Percentiles rank a stretch among this genome's conserved stretches.
These are phyloP conservation scores for Steinernema feltiae DNA, from an alignment of 1,140 invertebrate genomes.

Conservation along the genomic window DNA sequence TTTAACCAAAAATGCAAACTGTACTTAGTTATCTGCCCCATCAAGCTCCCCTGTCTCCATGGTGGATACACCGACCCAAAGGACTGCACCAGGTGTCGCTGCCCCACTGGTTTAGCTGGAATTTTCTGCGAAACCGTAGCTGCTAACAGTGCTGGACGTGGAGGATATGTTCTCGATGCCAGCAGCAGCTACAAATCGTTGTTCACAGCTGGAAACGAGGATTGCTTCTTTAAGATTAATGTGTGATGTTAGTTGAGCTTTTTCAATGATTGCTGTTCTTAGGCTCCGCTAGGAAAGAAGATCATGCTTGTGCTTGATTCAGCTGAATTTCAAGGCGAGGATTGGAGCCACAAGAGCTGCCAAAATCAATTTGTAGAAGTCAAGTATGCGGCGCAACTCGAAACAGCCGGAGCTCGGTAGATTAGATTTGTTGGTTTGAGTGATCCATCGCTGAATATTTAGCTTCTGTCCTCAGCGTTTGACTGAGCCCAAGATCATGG, in stretches of 20 bases:
- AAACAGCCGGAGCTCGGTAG: not conserved
- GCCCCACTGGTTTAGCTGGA: not conserved
- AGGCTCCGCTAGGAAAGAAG: not conserved
- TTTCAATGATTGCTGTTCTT: not conserved
- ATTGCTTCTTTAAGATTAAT: not conserved
- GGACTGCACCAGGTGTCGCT: constrained; percentile 8
- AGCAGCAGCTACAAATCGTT: not conserved
- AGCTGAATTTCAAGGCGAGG: not conserved
- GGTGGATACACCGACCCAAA: constrained; percentile 9
- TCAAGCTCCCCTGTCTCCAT: not conserved
- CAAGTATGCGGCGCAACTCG: not conserved
- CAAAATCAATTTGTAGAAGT: not conserved
- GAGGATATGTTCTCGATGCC: not conserved
- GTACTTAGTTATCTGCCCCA: not conserved
- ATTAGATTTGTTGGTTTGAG: not conserved
- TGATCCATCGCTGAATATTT: not conserved
- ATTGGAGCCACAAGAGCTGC: not conserved
- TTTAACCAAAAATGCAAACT: too few relatives aligned
- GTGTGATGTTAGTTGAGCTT: not conserved
- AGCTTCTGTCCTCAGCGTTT: not conserved
- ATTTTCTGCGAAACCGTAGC: not conserved
- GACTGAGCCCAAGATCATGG: not conserved
- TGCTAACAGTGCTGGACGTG: not conserved
- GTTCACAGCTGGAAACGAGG: not conserved
- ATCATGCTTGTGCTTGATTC: not conserved